These are phyloP conservation scores for Corythornis madagascariensis DNA, from an alignment of 2,113 vertebrate genomes.

Conservation along the genomic window DNA sequence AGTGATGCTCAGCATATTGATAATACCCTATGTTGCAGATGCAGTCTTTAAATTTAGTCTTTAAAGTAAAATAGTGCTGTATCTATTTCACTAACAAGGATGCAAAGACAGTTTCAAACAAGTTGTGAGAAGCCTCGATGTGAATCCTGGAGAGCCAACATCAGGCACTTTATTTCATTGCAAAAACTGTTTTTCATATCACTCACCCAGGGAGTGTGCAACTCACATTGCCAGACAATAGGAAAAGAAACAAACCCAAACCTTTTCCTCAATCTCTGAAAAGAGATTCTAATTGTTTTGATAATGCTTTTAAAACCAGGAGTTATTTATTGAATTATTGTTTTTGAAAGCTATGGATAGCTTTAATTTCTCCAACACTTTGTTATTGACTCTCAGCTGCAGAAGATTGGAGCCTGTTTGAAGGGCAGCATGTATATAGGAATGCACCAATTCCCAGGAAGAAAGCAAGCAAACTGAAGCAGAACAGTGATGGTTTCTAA, in stretches of 20 bases:
- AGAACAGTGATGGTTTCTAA: not conserved
- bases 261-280: not conserved
- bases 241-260: not conserved
- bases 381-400: not conserved
- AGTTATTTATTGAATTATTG: not conserved
- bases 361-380: not conserved
- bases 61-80: not conserved
- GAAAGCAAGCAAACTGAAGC: not conserved
- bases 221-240: not conserved
- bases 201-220: not conserved
- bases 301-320: not conserved
- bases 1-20: not conserved
- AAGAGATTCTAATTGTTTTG: not conserved
- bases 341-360: not conserved
- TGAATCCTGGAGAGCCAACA: not conserved
- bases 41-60: not conserved
- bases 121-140: accelerated
- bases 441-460: not conserved
- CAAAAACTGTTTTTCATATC: not conserved
- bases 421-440: not conserved
- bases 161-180: not conserved
- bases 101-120: not conserved
- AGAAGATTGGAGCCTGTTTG: not conserved
- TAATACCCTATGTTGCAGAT: not conserved
- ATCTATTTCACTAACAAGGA: not conserved